Base-by-base conservation (phyloP, 2,888 invertebrate species). In the Ornithoptera alexandrae region DNA sequence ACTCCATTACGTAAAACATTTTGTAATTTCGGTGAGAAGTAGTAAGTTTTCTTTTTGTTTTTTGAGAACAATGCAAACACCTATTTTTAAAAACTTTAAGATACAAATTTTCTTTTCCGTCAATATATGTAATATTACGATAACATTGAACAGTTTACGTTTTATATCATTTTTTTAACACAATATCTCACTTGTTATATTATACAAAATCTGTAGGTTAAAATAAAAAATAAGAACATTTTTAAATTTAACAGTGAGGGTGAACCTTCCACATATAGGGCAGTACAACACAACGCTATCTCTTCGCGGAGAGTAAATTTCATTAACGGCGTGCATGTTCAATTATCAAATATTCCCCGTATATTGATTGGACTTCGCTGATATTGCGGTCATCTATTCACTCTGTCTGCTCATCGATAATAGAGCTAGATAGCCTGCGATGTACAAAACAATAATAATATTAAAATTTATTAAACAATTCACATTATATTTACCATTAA, bases 261-360 rank as follows among this genome's bases (percentile, higher is more conserved):
- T 53, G 6, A 53, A n/a, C 53, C 53, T 6, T 53, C 6, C 18
- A n/a, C 53, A 53, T 53, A n/a, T 12, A 60, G 7, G 60, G 60
- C 30, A n/a, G 18, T 42, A 61, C 42, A 20, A 15, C 59, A 24
- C 10, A 62, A 63, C 24, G 63, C 22, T 42, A 62, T 57, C 66
- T 53, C 65, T 58, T 68, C 74, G 73, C 73, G 77, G 77, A 78
- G 81, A 81, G 84, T 85, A 86, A 85, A 86, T 85, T 85, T 87
- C 83, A 89, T 89, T 88, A 89, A 78, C 82, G 79, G 76, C 72
- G 84, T 79, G 82, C 89, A 87, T 88, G 89, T 89, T 84, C 89
- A 89, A 89, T 89, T 87, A 89, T 80, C 79, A 82, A 77, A 74
- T 80, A 78, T 79, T 78, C 77, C 75, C 78, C 80, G 78, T 79